Evolutionary conservation across 2,797 vertebrate genomes (phyloP), one percentile per base, ranked within the genome.

Genomic region (Luscinia luscinia): DNA sequence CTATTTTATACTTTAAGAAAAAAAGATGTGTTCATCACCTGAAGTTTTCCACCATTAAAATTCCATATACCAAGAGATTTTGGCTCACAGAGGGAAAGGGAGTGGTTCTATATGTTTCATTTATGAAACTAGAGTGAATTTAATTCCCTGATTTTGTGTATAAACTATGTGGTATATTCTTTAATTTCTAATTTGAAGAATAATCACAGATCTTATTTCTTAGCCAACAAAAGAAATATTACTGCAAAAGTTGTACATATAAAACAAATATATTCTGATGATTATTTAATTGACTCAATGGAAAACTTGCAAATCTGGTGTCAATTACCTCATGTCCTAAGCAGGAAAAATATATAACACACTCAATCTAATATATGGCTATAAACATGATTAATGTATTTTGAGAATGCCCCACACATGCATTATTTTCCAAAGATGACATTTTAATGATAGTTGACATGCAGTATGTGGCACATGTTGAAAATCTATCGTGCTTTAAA

Each of bases 371-470:
- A 95, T 81, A 72, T n/a, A 86, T 22, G 22, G 82, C 62, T 76
- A 91, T 92, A 93, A 95, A 81, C 32, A 49, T 66, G 89, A 95
- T 58, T 49, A 62, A 91, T 79, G 45, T 36, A 54, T 91, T 94
- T 96, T 67, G 66, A 82, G 48, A 66, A 78, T 84, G 77, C 69
- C 87, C 87, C 75, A 76, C 83, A 61, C 20, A 84, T 78, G 45
- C 63, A 84, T 86, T 91, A 87, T 78, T 95, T 95, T 86, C 79
- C 2, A 0, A 86, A 95, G 52, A 86, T 45, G 84, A 93, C 82
- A 76, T 86, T 94, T 92, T 90, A 90, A 90, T 52, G 79, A 52
- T 38, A 63, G 13, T 78, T 2, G 4, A 89, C 82, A 78, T 66
- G 52, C 34, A 67, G 58, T 46, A 63, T 43, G n/a, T 63, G 76